Evolutionary conservation across 1,140 invertebrate species (phyloP).

Genomic region (Zophobas atratus): DNA sequence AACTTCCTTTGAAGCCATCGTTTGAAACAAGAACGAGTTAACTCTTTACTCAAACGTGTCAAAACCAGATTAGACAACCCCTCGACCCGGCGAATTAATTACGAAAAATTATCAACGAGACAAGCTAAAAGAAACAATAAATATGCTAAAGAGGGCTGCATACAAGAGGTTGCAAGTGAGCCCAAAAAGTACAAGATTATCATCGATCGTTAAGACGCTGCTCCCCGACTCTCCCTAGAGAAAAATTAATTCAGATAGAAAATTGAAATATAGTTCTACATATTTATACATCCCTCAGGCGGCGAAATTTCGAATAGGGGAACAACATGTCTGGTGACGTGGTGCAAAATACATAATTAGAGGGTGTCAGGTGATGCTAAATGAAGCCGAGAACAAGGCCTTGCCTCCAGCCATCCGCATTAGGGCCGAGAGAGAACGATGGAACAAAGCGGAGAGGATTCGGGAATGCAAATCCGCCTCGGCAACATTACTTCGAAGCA

Average conservation of each 20-base stretch:
- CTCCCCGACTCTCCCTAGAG: slow-evolving; percentile 44
- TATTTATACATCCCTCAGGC: slow-evolving; percentile 55
- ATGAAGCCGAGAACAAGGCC: slow-evolving; percentile 58
- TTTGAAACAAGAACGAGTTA: slow-evolving; percentile 22
- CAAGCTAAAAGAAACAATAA: not conserved
- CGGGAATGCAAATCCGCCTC: slow-evolving; percentile 24
- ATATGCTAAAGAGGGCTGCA: slow-evolving; percentile 17
- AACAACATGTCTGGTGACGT: slow-evolving; percentile 53
- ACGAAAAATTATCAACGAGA: slow-evolving; percentile 8
- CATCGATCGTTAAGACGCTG: slow-evolving; percentile 29
- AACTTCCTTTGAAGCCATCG: slow-evolving; percentile 26
- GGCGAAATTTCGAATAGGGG: slow-evolving; percentile 43
- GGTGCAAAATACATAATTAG: slow-evolving; percentile 63
- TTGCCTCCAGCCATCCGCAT: slow-evolving; percentile 45
- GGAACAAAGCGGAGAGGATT: slow-evolving; percentile 38
- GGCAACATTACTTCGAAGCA: not conserved
- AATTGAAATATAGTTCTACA: slow-evolving; percentile 59
- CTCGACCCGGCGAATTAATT: slow-evolving; percentile 20
- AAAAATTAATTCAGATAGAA: slow-evolving; percentile 55
- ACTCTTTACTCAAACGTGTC: slow-evolving; percentile 2
- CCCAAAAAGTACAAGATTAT: slow-evolving; percentile 34
- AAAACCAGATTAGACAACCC: slow-evolving; percentile 3
- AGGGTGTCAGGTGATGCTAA: slow-evolving; percentile 63
- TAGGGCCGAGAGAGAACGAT: slow-evolving; percentile 11
- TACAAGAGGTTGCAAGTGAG: not conserved